phyloP scores from a whole-genome alignment of 1,140 invertebrate genomes.

The Drosophila serrata region DNA sequence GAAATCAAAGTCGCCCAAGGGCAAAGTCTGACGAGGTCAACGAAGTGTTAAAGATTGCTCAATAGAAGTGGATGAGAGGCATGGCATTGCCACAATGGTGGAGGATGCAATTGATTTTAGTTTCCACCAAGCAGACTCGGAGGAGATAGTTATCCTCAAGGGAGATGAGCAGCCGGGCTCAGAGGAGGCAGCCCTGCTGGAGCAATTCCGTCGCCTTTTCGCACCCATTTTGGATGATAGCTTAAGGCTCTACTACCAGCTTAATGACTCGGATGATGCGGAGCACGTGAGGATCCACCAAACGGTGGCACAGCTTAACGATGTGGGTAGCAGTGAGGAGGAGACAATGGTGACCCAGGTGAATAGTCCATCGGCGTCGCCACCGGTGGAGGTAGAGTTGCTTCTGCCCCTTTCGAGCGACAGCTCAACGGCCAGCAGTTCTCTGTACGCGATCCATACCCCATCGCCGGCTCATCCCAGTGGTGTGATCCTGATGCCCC shows the following conservation, averaged over 20 bases:
- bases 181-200: slow-evolving; percentile 54
- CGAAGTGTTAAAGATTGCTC: slow-evolving; percentile 85
- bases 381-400: slow-evolving; percentile 11
- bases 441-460: slow-evolving; percentile 74
- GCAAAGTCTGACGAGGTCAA: slow-evolving; percentile 85
- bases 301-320: slow-evolving; percentile 71
- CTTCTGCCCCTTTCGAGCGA: slow-evolving; percentile 20
- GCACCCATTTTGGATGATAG: slow-evolving; percentile 70
- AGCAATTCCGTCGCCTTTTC: slow-evolving; percentile 72
- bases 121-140: slow-evolving; percentile 58
- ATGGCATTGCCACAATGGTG: slow-evolving; percentile 29
- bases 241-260: slow-evolving; percentile 62
- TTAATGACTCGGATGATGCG: slow-evolving; percentile 61
- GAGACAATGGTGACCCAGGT: slow-evolving; percentile 63
- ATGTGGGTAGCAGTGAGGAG: slow-evolving; percentile 69
- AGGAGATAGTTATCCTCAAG: slow-evolving; percentile 18
- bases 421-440: slow-evolving; percentile 69
- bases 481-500: slow-evolving; percentile 29
- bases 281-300: slow-evolving; percentile 72
- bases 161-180: slow-evolving; percentile 19
- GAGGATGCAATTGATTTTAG: slow-evolving; percentile 72
- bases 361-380: slow-evolving; percentile 29
- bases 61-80: slow-evolving; percentile 70
- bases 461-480: slow-evolving; percentile 58
- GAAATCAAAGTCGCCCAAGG: slow-evolving; percentile 77